Evolutionary conservation across 1,140 invertebrate genomes (phyloP), one percentile per base, ranked within the genome.

Genomic region (Vanessa tameamea): DNA sequence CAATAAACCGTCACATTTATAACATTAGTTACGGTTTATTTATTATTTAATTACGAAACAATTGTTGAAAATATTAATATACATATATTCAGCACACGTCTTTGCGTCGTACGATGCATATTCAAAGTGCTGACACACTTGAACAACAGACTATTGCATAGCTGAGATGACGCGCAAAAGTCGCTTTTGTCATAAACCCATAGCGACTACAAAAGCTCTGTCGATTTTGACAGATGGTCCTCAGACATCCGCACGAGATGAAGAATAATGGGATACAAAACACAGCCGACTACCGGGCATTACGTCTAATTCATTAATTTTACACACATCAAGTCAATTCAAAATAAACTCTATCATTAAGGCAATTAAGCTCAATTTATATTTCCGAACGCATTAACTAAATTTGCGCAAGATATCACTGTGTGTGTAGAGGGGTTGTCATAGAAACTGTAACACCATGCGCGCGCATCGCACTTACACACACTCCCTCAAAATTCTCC

Each of bases 301-400:
- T 88, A 89, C 84, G 87, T 84, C 83, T 89, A 90, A 92, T 92
- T 90, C 86, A 88, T 90, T 91, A 89, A 86, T 89, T 87, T 91
- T 87, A 88, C 83, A 85, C 78, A 77, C 65, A 61, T 61, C 47
- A 63, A 8, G 12, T 47, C 72, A 78, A 59, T 16, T 51, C 5
- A 85, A 81, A 82, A 51, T 47, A 11, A 57, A 82, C 78, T 65
- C 73, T 87, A 82, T 75, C 6, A 15, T 26, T 51, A 20, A 61
- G n/a, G 16, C 57, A 13, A 61, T 61, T 61, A 61, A 61, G 57
- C 31, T 16, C 57, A 61, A 37, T 61, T 37, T 61, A 61, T 61
- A 61, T 37, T 43, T 61, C 2, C 12, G 57, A 16, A 61, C 23
- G 23, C 64, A 79, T 82, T 87, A 84, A 85, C 83, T 82, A 89